Percentiles rank a stretch among this genome's conserved stretches.
Conservation (phyloP, 2,797 vertebrate species). For the Jordanella pulchra region DNA sequence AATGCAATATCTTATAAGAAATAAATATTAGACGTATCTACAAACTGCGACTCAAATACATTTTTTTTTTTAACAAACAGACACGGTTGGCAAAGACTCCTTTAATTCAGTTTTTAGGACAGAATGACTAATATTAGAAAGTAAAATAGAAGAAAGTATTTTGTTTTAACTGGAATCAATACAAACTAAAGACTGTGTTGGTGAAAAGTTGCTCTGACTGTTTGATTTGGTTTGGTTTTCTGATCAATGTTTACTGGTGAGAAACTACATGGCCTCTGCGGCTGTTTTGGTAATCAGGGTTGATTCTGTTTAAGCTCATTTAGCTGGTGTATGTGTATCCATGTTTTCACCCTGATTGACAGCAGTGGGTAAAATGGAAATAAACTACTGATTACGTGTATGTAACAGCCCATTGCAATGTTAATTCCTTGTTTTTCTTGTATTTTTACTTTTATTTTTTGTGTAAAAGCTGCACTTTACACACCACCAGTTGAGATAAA, state of each 20-base stretch:
- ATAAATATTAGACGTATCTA: background rate
- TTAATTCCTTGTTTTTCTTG: constrained; percentile 46
- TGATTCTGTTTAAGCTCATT: constrained; percentile 21
- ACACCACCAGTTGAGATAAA: constrained; percentile 54
- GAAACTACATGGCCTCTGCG: constrained; percentile 5
- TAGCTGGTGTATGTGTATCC: constrained; percentile 13
- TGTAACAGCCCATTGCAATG: constrained; percentile 46
- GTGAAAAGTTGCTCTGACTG: constrained; percentile 41
- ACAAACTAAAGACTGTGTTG: constrained; percentile 37
- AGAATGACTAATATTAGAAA: too few species aligned
- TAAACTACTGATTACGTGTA: constrained; percentile 58
- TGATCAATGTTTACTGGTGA: constrained; percentile 5
- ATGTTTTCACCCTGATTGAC: constrained; percentile 20
- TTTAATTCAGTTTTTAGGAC: background rate
- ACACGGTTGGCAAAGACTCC: too few species aligned
- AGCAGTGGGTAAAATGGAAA: constrained; percentile 35
- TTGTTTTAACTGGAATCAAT: constrained; percentile 28
- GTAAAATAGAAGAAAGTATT: constrained; percentile 7
- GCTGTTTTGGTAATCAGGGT: constrained; percentile 43
- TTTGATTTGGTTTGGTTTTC: constrained; percentile 30
- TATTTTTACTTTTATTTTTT: constrained; percentile 52
- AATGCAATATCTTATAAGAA: background rate
- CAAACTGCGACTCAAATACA: background rate
- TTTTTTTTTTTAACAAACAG: background rate
- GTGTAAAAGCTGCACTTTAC: constrained; percentile 77